Evolutionary conservation across 2,113 vertebrate species (phyloP).

Genomic region (Apistogramma diplotaenia): DNA sequence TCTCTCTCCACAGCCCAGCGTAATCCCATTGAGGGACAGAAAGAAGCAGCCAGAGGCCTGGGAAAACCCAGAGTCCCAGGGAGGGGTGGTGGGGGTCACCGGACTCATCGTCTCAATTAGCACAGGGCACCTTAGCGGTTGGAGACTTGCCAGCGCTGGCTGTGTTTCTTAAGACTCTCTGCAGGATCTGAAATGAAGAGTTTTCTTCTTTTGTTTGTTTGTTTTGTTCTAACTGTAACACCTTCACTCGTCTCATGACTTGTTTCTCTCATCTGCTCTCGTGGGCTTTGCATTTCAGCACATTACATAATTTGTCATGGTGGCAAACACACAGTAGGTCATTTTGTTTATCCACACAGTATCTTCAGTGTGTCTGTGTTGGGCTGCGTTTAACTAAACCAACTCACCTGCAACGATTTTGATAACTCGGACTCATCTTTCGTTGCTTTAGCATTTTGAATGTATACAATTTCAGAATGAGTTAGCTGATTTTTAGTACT

Average conservation of each 20-base stretch:
- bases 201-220: neutral
- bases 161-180: conserved; percentile 26
- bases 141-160: conserved; percentile 45
- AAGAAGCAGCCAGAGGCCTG: conserved; percentile 78
- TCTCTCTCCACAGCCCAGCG: conserved; percentile 37
- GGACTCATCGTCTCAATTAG: conserved; percentile 84
- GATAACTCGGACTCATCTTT: neutral
- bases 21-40: conserved; percentile 84
- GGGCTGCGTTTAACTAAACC: neutral
- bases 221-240: conserved; percentile 13
- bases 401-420: neutral
- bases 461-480: neutral
- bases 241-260: conserved; percentile 28
- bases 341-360: neutral
- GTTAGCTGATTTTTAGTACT: too few relatives aligned
- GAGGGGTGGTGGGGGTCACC: conserved; percentile 36
- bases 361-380: neutral
- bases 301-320: neutral
- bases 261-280: neutral
- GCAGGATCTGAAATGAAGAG: conserved; percentile 10
- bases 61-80: conserved; percentile 75
- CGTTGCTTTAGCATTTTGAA: neutral
- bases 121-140: conserved; percentile 72
- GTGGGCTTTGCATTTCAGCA: neutral
- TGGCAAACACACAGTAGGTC: neutral